Evolutionary conservation across 1,140 invertebrate genomes (phyloP).

Genomic region (Drosophila sucinea): DNA sequence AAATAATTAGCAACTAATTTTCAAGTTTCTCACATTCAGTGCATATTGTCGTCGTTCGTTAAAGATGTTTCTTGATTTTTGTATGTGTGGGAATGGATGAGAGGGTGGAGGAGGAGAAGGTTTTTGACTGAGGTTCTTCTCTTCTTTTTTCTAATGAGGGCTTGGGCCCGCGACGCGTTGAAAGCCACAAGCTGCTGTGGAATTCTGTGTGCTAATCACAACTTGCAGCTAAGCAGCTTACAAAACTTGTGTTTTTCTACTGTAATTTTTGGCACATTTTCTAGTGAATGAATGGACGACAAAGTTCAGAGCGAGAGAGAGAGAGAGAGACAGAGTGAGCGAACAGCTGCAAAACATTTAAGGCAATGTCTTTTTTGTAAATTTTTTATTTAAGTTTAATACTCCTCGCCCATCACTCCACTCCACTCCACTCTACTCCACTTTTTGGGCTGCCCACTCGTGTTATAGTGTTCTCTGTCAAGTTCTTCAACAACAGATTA

Average conservation of each 20-base stretch:
- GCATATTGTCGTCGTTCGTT: background rate
- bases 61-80: background rate
- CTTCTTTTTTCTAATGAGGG: constrained; percentile 61
- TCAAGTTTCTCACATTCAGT: background rate
- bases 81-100: background rate
- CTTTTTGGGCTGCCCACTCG: background rate
- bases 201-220: constrained; percentile 72
- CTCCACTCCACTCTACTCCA: background rate
- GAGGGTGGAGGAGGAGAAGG: background rate
- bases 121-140: constrained; percentile 19
- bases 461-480: constrained; percentile 47
- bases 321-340: background rate
- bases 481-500: constrained; percentile 69
- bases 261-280: constrained; percentile 62
- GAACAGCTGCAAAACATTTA: constrained; percentile 50
- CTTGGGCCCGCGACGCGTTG: constrained; percentile 34
- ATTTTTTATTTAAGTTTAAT: constrained; percentile 6
- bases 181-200: constrained; percentile 49
- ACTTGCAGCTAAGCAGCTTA: constrained; percentile 78
- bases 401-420: constrained; percentile 6
- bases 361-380: constrained; percentile 34
- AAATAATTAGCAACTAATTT: background rate
- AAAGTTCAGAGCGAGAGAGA: constrained; percentile 29
- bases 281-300: constrained; percentile 40
- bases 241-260: constrained; percentile 62